Percentiles rank a stretch among this genome's conserved stretches.
Conservation (phyloP, 2,113 vertebrate species). For the Xiphias gladius region DNA sequence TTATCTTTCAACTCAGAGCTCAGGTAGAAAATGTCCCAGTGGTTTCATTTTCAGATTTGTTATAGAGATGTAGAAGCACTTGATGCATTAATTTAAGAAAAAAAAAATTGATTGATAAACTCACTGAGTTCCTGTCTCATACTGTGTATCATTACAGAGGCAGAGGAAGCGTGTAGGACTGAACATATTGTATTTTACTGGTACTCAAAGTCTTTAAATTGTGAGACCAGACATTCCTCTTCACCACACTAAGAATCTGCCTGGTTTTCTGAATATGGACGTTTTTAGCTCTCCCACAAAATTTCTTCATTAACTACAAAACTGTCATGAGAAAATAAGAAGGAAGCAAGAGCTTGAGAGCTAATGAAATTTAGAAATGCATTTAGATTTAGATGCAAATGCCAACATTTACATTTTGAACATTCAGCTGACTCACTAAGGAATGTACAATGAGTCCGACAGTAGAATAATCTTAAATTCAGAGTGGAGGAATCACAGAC, state of each 20-base stretch:
- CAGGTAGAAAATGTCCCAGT: conserved; percentile 21
- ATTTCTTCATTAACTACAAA: conserved; percentile 38
- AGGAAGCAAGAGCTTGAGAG: not conserved
- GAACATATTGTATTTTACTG: conserved; percentile 39
- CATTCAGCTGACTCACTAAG: conserved; percentile 40
- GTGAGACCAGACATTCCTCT: not conserved
- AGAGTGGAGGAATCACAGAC: conserved; percentile 21
- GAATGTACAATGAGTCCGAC: conserved; percentile 17
- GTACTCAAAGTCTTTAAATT: conserved; percentile 42
- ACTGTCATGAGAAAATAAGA: conserved; percentile 36
- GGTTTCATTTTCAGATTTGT: conserved; percentile 38
- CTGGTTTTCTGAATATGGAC: not conserved
- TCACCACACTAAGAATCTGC: not conserved
- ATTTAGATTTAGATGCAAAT: conserved; percentile 59
- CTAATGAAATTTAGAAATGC: not conserved
- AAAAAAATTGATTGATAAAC: conserved; percentile 7
- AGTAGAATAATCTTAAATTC: conserved; percentile 46
- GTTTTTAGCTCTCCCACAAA: conserved; percentile 19
- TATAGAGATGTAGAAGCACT: conserved; percentile 21
- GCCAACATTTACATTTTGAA: conserved; percentile 41
- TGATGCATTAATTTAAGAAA: conserved; percentile 12
- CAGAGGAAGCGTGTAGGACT: not conserved
- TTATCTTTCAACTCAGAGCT: conserved; percentile 32
- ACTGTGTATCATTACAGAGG: conserved; percentile 15
- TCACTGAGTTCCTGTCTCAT: conserved; percentile 1